These are phyloP conservation scores for Gasterosteus aculeatus DNA, from an alignment of 2,113 vertebrate species.

Conservation along the genomic window DNA sequence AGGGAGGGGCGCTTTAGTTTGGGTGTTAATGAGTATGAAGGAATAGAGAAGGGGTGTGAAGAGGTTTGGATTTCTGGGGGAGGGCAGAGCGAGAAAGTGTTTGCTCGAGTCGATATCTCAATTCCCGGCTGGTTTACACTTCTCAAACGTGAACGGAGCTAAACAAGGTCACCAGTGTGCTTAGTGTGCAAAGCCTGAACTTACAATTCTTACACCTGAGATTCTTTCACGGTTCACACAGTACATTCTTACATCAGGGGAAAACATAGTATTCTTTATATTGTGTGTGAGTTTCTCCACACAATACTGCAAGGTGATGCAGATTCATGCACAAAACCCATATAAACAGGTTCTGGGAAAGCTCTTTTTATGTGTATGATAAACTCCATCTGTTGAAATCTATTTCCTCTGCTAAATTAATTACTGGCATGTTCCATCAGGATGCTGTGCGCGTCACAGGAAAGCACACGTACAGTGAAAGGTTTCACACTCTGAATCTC, in stretches of 20 bases:
- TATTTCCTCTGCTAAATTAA: background rate
- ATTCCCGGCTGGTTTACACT: constrained; percentile 28
- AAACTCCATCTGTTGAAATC: background rate
- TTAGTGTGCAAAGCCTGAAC: constrained; percentile 47
- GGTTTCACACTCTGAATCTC: constrained; percentile 13
- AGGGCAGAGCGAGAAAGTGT: constrained; percentile 31
- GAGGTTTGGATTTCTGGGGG: background rate
- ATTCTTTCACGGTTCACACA: constrained; percentile 15
- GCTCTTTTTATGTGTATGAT: background rate
- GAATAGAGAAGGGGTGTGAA: constrained; percentile 3
- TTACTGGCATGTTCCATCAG: background rate
- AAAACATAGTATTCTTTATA: background rate
- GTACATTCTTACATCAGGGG: constrained; percentile 29
- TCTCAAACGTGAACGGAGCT: constrained; percentile 12
- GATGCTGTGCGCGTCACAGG: background rate
- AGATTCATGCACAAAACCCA: constrained; percentile 2
- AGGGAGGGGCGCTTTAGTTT: constrained; percentile 4
- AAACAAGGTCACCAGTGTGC: constrained; percentile 49
- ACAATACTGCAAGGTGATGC: background rate
- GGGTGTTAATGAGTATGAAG: constrained; percentile 5
- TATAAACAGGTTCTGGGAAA: background rate
- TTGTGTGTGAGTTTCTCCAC: constrained; percentile 17
- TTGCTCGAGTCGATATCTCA: constrained; percentile 43
- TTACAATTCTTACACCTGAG: constrained; percentile 23
- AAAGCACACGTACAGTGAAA: background rate